Conservation (phyloP, 2,888 invertebrate species). For the Volucella zonaria region DNA sequence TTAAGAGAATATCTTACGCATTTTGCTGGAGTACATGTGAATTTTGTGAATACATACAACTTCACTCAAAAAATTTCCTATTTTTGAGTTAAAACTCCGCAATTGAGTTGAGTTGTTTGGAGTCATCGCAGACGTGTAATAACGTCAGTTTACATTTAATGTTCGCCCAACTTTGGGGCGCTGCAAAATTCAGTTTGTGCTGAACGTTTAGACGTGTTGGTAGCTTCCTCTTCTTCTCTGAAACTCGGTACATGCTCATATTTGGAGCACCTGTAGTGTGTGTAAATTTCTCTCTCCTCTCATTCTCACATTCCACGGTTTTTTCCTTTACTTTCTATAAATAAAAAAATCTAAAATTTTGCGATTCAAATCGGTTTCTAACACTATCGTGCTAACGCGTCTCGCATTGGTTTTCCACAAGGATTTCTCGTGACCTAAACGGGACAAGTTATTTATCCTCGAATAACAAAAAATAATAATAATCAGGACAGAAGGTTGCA, state of each 20-base stretch:
- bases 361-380: neutral
- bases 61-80: slow-evolving; percentile 11
- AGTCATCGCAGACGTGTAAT: slow-evolving; percentile 22
- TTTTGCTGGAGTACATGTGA: slow-evolving; percentile 27
- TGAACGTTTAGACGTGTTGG: slow-evolving; percentile 66
- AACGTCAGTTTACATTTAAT: slow-evolving; percentile 35
- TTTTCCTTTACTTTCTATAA: neutral
- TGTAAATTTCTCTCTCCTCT: slow-evolving; percentile 22
- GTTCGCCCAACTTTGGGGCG: slow-evolving; percentile 44
- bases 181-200: slow-evolving; percentile 60
- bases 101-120: slow-evolving; percentile 42
- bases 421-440: slow-evolving; percentile 11
- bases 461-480: neutral
- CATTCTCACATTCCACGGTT: neutral
- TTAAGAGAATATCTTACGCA: slow-evolving; percentile 6
- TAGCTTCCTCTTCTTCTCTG: slow-evolving; percentile 40
- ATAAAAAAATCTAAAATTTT: slow-evolving; percentile 5
- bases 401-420: slow-evolving; percentile 1
- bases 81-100: slow-evolving; percentile 44
- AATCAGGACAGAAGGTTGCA: slow-evolving; percentile 41
- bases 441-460: neutral
- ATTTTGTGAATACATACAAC: neutral
- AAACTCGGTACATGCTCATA: slow-evolving; percentile 35
- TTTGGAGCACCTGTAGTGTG: slow-evolving; percentile 25
- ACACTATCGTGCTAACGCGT: neutral